Evolutionary conservation across 2,888 invertebrate species (phyloP), one percentile per base, ranked within the genome.

Genomic region (Apotomis turbidana): DNA sequence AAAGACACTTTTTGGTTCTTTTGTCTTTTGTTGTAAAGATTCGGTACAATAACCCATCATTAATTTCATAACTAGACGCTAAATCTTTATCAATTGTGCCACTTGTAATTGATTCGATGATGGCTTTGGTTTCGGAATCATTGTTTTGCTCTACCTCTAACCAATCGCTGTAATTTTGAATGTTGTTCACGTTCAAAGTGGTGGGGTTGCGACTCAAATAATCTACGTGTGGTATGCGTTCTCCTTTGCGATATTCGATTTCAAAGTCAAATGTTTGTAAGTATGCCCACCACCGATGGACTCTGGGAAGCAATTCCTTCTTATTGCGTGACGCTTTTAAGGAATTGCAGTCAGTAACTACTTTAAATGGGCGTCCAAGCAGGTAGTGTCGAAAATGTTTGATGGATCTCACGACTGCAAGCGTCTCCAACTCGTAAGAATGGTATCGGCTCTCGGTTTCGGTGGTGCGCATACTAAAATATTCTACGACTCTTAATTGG

Each of bases 281-380:
- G 8, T 49, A 76, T 0, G 74, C 54, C 76, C 73, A 76, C 76
- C 76, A 76, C 1, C 76, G n/a, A 15, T 68, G 58, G 10, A 67
- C 67, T 13, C 67, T 6, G 3, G 67, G 67, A 5, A 46, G 49
- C 8, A 67, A n/a, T 4, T 67, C 58, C 10, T 59, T 67, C 15
- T 67, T 67, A 49, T 67, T 46, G 0, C 67, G 8, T 1, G 67
- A 67, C 3, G 67, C 67, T 51, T 67, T 67, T 9, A 67, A 10
- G 2, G 67, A 57, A 15, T 67, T 67, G 5, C 67, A 67, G 10
- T 67, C 67, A 0, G 67, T 67, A 2, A 67, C 1, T 0, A 63
- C 52, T 10, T 63, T 63, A 5, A 63, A 63, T 0, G 9, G 0
- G 1, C 63, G 52, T 5, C 67, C 67, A 9, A 41, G 6, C 4